These are phyloP conservation scores for Arenicola marina DNA, from an alignment of 2,888 invertebrate species.

Conservation along the genomic window DNA sequence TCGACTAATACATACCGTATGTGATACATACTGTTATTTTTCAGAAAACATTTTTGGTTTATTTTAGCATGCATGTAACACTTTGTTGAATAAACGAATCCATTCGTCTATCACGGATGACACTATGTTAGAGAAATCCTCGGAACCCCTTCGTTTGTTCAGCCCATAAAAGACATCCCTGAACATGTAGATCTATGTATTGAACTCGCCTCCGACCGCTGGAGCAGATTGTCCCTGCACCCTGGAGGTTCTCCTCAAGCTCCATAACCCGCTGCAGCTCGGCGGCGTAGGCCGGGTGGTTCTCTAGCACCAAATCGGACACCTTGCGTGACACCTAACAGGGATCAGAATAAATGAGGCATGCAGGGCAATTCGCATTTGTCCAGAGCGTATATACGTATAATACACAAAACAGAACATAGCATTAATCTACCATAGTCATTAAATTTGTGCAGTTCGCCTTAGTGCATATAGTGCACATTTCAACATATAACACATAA, in stretches of 20 bases:
- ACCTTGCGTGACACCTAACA: conserved; percentile 80
- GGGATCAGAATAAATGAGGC: neutral
- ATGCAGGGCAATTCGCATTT: too few species aligned
- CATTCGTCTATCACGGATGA: too few species aligned
- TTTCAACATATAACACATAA: too few species aligned
- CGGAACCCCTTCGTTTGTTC: too few species aligned
- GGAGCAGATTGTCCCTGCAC: conserved; percentile 53
- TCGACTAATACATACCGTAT: too few species aligned
- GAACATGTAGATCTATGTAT: too few species aligned
- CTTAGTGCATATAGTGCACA: neutral
- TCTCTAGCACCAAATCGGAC: conserved; percentile 87
- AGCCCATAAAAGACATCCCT: too few species aligned
- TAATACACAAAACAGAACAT: neutral
- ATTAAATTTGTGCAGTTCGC: neutral
- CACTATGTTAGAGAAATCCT: too few species aligned
- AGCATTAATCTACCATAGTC: neutral
- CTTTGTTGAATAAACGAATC: too few species aligned
- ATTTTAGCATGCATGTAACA: too few species aligned
- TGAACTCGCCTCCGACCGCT: conserved; percentile 52
- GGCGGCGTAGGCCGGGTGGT: conserved; percentile 82
- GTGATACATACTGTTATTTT: too few species aligned
- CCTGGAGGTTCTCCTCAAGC: conserved; percentile 55
- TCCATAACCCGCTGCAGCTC: conserved; percentile 74
- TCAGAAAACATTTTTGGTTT: too few species aligned
- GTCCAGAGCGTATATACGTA: neutral